Evolutionary conservation across 2,797 vertebrate species (phyloP), one percentile per base, ranked within the genome.

Genomic region (Enteromius unitaeniatus): DNA sequence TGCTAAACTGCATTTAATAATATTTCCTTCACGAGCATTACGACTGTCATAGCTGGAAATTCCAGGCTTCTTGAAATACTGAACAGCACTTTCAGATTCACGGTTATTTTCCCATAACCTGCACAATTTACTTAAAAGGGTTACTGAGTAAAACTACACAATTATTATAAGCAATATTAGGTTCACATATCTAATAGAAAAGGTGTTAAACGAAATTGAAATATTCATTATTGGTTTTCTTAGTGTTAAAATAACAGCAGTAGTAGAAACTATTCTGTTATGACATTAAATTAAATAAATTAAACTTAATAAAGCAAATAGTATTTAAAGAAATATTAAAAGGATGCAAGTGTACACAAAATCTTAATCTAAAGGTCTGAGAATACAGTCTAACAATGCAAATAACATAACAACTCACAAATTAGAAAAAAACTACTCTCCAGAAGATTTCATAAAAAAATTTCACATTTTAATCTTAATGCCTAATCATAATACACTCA

Each of bases 371-470:
- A 58, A 62, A 42, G 5, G n/a, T 60, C n/a, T 42, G 26, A 45
- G 37, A 62, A 76, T 58, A 40, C 19, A 58, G 4, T 34, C 4
- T n/a, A 74, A 21, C 5, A 74, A 74, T 14, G 34, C 5, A 72
- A 34, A 74, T 74, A 34, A n/a, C 47, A 3, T 74, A 40, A 9
- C 37, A 40, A 9, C 37, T 58, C 2, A n/a, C 37, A 76, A 26
- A 13, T 75, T 4, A 74, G 9, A 75, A 60, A n/a, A 40, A 45
- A 21, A 67, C 31, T 0, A n/a, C 65, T 82, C 34, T 82, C 10
- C 21, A 73, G 37, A n/a, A 85, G 31, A 78, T 65, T 62, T 70
- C 6, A 7, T 45, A 21, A 68, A 21, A 68, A 42, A 69, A 69
- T 34, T 3, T 34, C 19, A 53, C 19, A 13, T 58, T 23, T 40